phyloP scores from a whole-genome alignment of 2,888 invertebrate genomes.

The Cheilosia variabilis region DNA sequence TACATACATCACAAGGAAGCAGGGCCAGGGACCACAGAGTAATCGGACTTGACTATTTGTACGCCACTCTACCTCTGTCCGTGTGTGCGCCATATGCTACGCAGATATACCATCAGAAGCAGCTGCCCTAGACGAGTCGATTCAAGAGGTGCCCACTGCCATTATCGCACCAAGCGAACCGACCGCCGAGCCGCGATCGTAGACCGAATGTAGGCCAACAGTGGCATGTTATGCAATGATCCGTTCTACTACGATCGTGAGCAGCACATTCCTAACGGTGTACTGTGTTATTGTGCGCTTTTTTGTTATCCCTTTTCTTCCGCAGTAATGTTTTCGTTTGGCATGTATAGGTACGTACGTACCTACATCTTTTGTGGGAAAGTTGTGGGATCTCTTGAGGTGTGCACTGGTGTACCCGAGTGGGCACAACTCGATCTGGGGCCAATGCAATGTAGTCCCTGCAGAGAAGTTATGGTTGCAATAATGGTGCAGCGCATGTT shows the following conservation, averaged over 20 bases:
- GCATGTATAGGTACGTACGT: not conserved
- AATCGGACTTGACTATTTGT: constrained; percentile 70
- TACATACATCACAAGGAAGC: constrained; percentile 11
- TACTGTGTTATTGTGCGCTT: constrained; percentile 63
- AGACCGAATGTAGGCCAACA: constrained; percentile 74
- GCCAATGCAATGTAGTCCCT: constrained; percentile 6
- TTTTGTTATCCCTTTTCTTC: constrained; percentile 73
- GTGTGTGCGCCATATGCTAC: constrained; percentile 5
- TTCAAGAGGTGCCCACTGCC: constrained; percentile 58
- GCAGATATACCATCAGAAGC: constrained; percentile 3
- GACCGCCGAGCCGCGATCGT: constrained; percentile 58
- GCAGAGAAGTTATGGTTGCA: constrained; percentile 44
- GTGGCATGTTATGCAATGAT: constrained; percentile 75
- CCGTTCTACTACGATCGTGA: constrained; percentile 73
- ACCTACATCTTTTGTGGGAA: constrained; percentile 11
- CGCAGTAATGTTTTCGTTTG: constrained; percentile 6
- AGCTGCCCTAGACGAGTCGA: constrained; percentile 72
- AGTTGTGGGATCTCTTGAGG: constrained; percentile 24
- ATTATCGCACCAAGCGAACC: constrained; percentile 22
- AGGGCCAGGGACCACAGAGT: constrained; percentile 16
- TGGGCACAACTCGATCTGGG: constrained; percentile 46
- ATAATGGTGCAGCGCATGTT: constrained; percentile 58
- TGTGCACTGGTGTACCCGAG: constrained; percentile 17
- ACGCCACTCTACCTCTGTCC: constrained; percentile 14
- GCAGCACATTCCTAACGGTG: constrained; percentile 73